These are phyloP conservation scores for Poecilia latipinna DNA, from an alignment of 2,113 vertebrate species.

Conservation along the genomic window DNA sequence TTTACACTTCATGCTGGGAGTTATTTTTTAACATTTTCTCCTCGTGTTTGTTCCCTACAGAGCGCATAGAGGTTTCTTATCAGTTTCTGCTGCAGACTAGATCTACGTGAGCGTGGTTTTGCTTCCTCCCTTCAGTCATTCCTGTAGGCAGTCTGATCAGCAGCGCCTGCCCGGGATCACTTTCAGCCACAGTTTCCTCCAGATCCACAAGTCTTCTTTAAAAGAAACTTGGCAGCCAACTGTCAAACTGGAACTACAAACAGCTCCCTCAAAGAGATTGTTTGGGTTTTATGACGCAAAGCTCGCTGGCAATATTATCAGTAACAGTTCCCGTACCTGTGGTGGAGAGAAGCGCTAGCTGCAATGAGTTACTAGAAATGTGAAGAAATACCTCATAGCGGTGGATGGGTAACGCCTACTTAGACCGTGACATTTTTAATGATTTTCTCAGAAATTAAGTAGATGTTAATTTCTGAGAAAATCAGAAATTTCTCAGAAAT, in stretches of 20 bases:
- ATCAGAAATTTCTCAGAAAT: too few species aligned
- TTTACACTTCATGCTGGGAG: neutral
- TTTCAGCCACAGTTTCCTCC: conserved; percentile 81
- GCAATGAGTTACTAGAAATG: neutral
- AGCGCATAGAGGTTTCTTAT: conserved; percentile 5
- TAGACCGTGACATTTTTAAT: too few species aligned
- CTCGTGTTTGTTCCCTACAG: neutral
- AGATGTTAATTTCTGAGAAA: too few species aligned
- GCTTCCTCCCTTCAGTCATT: conserved; percentile 60
- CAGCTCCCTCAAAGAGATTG: neutral
- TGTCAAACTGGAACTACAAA: conserved; percentile 34
- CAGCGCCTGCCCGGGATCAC: conserved; percentile 72
- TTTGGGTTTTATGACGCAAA: neutral
- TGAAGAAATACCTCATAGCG: neutral
- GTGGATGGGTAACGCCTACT: too few species aligned
- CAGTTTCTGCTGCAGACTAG: conserved; percentile 2
- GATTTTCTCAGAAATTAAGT: too few species aligned
- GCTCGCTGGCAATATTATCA: neutral
- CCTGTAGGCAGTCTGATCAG: conserved; percentile 38
- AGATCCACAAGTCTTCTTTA: conserved; percentile 13
- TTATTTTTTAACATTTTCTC: neutral
- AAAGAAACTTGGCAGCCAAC: conserved; percentile 41
- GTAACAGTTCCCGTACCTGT: neutral
- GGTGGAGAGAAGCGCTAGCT: neutral
- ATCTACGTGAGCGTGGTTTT: conserved; percentile 36